Percentiles rank a stretch among this genome's conserved stretches.
Conservation (phyloP, 2,888 invertebrate species). For the Chrysodeixis includens region DNA sequence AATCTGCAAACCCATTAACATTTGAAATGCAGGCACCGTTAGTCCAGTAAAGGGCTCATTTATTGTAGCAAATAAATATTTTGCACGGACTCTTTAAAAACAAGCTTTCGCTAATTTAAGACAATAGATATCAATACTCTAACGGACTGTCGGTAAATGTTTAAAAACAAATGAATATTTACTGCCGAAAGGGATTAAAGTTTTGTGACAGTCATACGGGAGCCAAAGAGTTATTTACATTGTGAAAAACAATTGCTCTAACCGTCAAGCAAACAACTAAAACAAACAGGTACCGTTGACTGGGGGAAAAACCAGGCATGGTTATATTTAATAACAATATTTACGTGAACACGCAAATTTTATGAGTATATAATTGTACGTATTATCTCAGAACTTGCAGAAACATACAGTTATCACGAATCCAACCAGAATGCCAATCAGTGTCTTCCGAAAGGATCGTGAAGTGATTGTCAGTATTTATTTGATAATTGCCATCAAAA, state of each 20-base stretch:
- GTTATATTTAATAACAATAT: constrained; percentile 13
- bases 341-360: constrained; percentile 20
- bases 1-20: constrained; percentile 64
- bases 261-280: constrained; percentile 10
- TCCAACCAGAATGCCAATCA: constrained; percentile 30
- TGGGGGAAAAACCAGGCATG: constrained; percentile 10
- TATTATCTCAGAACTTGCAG: constrained; percentile 9
- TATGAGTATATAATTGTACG: constrained; percentile 17
- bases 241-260: constrained; percentile 17
- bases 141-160: constrained; percentile 43
- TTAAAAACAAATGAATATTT: constrained; percentile 42
- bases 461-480: constrained; percentile 61
- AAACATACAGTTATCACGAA: constrained; percentile 4
- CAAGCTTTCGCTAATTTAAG: constrained; percentile 52
- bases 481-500: constrained; percentile 69
- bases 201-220: constrained; percentile 24
- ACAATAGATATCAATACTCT: constrained; percentile 43
- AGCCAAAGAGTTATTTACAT: constrained; percentile 31
- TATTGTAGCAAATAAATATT: constrained; percentile 75
- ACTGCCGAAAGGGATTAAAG: constrained; percentile 23
- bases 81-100: constrained; percentile 38
- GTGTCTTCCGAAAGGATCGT: constrained; percentile 55
- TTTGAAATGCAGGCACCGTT: constrained; percentile 67
- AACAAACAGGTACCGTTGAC: constrained; percentile 8
- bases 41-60: constrained; percentile 70